Evolutionary conservation across 2,797 vertebrate genomes (phyloP).

Genomic region (Characodon lateralis): DNA sequence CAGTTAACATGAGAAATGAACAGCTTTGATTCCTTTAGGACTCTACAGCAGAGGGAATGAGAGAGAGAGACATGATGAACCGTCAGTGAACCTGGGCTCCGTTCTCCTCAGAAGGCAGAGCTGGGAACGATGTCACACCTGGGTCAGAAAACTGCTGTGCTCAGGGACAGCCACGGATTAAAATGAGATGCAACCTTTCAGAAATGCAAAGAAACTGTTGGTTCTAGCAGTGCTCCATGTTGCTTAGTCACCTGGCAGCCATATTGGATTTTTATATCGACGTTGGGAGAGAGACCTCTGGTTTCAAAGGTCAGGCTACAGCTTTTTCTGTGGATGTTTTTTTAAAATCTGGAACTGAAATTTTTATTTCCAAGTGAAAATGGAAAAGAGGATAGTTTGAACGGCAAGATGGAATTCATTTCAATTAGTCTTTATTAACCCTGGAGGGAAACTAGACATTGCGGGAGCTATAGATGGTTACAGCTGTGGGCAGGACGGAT

Average conservation of each 20-base stretch:
- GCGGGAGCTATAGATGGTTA: neutral
- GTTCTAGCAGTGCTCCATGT: neutral
- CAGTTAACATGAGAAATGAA: slow-evolving; percentile 89
- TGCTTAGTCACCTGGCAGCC: neutral
- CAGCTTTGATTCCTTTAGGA: slow-evolving; percentile 91
- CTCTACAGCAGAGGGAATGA: slow-evolving; percentile 88
- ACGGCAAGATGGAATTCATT: neutral
- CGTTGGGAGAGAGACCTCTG: neutral
- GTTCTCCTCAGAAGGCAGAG: neutral
- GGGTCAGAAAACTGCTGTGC: no score
- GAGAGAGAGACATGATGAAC: slow-evolving; percentile 71
- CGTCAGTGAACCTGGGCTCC: slow-evolving; percentile 26
- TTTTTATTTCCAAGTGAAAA: neutral
- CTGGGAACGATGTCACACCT: no score
- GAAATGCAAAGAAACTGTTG: neutral
- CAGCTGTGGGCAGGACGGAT: neutral
- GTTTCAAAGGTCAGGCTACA: neutral
- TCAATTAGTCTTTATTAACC: neutral
- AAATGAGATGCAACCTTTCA: neutral
- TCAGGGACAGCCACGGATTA: no score
- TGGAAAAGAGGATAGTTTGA: neutral
- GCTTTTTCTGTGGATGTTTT: neutral
- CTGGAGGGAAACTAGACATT: neutral
- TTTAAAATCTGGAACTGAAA: neutral
- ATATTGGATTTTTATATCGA: neutral